Percentiles rank a stretch among this genome's conserved stretches.
These are phyloP conservation scores for Dendrolimus punctatus DNA, from an alignment of 1,140 invertebrate genomes.

Conservation along the genomic window DNA sequence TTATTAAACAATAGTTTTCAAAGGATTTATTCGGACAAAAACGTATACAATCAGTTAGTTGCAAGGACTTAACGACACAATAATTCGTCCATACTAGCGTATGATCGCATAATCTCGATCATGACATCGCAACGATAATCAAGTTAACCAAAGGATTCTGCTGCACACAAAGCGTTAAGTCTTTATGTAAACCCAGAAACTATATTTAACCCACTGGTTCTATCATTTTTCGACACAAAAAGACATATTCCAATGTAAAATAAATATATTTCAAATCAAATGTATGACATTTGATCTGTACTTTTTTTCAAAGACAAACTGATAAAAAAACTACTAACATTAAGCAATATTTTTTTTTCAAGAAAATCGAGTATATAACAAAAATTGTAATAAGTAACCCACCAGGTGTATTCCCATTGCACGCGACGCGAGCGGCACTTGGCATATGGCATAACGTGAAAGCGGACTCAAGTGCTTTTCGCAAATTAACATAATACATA, in stretches of 20 bases:
- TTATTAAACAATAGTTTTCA: too few species aligned
- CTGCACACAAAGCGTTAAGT: constrained; percentile 36
- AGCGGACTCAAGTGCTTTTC: too few species aligned
- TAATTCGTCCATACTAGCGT: too few species aligned
- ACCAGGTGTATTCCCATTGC: constrained; percentile 44
- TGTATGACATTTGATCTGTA: constrained; percentile 69
- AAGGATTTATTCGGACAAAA: too few species aligned
- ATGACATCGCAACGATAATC: too few species aligned
- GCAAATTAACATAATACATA: not conserved
- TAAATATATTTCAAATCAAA: constrained; percentile 72
- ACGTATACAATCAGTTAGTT: too few species aligned
- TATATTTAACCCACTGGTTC: constrained; percentile 55
- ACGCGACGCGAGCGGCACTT: constrained; percentile 14
- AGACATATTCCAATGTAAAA: constrained; percentile 68
- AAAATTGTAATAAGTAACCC: constrained; percentile 65
- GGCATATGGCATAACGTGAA: too few species aligned
- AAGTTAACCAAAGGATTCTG: constrained; percentile 16
- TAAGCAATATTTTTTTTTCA: constrained; percentile 59
- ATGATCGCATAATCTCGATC: too few species aligned
- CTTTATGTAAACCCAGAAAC: constrained; percentile 40
- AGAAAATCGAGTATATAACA: constrained; percentile 65
- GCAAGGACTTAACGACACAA: too few species aligned
- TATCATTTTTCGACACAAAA: constrained; percentile 68
- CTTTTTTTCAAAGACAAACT: constrained; percentile 50
- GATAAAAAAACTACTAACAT: constrained; percentile 70